Percentiles rank a stretch among this genome's conserved stretches.
Evolutionary conservation across 2,113 vertebrate genomes (phyloP).

Genomic region (Epinephelus fuscoguttatus): DNA sequence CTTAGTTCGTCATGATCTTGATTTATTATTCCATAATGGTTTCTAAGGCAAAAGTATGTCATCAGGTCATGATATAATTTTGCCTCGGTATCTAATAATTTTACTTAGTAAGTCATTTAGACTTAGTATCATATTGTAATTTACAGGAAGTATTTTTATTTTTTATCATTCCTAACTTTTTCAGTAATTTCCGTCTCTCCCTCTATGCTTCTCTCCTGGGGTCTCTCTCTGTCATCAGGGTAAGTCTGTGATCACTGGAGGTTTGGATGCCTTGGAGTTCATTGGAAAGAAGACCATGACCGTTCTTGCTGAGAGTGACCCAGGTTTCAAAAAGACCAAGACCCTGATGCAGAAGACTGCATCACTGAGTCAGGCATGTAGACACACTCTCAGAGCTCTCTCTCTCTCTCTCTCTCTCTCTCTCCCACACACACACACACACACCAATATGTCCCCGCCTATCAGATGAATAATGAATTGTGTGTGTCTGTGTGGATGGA

Average conservation of each 20-base stretch:
- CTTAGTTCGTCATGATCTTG: too few relatives aligned
- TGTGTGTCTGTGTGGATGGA: background rate
- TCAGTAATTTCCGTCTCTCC: background rate
- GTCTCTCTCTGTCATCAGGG: slow-evolving; percentile 81
- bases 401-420: too few relatives aligned
- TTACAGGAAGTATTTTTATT: background rate
- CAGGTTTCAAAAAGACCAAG: slow-evolving; percentile 97
- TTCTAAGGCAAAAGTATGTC: background rate
- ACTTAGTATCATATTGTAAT: background rate
- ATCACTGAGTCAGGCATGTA: slow-evolving; percentile 93
- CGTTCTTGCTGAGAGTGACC: slow-evolving; percentile 96
- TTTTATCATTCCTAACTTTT: background rate
- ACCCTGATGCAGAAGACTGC: slow-evolving; percentile 94
- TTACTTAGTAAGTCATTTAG: too few relatives aligned
- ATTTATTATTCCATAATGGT: background rate
- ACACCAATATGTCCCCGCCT: background rate
- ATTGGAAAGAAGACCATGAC: slow-evolving; percentile 99
- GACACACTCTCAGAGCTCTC: background rate
- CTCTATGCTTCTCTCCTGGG: background rate
- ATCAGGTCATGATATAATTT: background rate
- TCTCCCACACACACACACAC: background rate
- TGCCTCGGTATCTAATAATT: background rate
- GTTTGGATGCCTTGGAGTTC: slow-evolving; percentile 97
- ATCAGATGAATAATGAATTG: background rate
- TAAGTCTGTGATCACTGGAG: slow-evolving; percentile 94